phyloP scores from a whole-genome alignment of 2,888 invertebrate species.

The Orthonychiurus folsomi region DNA sequence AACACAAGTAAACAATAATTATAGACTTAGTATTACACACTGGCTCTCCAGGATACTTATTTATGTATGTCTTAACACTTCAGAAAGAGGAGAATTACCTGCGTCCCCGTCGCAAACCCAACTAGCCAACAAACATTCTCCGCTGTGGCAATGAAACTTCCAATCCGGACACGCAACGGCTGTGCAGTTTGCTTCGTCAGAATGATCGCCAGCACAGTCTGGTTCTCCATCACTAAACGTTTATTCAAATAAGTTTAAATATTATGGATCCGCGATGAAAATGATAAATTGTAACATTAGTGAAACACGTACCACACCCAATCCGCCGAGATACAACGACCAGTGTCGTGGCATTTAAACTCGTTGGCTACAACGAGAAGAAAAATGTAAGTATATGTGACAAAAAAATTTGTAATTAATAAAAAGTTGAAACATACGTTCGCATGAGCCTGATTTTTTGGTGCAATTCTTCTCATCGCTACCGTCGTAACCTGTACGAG shows the following conservation, averaged over 20 bases:
- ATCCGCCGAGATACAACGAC: conserved; percentile 8
- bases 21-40: not conserved
- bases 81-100: no score
- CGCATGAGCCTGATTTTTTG: not conserved
- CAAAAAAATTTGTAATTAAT: not conserved
- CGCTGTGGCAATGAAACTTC: conserved; percentile 40
- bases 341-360: not conserved
- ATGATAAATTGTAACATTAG: not conserved
- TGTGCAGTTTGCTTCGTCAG: conserved; percentile 47
- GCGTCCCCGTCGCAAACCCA: conserved; percentile 22
- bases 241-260: not conserved
- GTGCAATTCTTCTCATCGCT: not conserved
- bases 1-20: no score
- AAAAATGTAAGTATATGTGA: not conserved
- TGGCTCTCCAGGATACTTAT: not conserved
- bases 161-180: conserved; percentile 42
- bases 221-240: not conserved
- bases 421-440: not conserved
- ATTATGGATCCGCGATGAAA: no score
- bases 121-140: conserved; percentile 30
- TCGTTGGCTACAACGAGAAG: not conserved
- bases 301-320: conserved; percentile 46
- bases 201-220: conserved; percentile 59
- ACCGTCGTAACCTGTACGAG: not conserved
- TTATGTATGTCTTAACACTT: not conserved